Conservation (phyloP, 1,140 invertebrate species). For the Centruroides sculpturatus region DNA sequence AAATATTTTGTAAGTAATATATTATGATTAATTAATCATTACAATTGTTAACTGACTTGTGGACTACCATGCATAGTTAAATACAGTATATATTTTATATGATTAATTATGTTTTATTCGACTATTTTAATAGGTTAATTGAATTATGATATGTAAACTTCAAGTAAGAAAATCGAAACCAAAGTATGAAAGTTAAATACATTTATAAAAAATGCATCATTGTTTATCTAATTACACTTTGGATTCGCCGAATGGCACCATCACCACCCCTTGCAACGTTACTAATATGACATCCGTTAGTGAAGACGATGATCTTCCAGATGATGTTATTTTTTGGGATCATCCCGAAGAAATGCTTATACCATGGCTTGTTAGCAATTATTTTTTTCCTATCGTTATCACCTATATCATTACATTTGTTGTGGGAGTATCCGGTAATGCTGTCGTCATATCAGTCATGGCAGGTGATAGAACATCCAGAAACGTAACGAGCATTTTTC, state of each 20-base stretch:
- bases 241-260: background rate
- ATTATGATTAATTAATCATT: too few species aligned
- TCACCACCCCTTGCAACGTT: background rate
- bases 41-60: too few species aligned
- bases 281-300: background rate
- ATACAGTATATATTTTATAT: too few species aligned
- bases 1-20: too few species aligned
- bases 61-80: too few species aligned
- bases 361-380: constrained; percentile 16
- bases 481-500: constrained; percentile 16
- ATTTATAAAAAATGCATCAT: too few species aligned
- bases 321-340: constrained; percentile 8
- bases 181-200: too few species aligned
- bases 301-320: background rate
- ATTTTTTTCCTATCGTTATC: constrained; percentile 16
- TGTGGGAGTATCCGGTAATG: constrained; percentile 17
- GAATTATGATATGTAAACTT: too few species aligned
- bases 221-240: too few species aligned
- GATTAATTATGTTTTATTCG: too few species aligned
- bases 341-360: constrained; percentile 14
- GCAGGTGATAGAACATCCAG: constrained; percentile 5
- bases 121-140: too few species aligned
- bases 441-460: constrained; percentile 14
- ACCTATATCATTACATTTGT: constrained; percentile 19
- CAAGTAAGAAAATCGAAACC: too few species aligned